Conservation (phyloP, 2,888 invertebrate genomes). For the Heterodera filipjevi region DNA sequence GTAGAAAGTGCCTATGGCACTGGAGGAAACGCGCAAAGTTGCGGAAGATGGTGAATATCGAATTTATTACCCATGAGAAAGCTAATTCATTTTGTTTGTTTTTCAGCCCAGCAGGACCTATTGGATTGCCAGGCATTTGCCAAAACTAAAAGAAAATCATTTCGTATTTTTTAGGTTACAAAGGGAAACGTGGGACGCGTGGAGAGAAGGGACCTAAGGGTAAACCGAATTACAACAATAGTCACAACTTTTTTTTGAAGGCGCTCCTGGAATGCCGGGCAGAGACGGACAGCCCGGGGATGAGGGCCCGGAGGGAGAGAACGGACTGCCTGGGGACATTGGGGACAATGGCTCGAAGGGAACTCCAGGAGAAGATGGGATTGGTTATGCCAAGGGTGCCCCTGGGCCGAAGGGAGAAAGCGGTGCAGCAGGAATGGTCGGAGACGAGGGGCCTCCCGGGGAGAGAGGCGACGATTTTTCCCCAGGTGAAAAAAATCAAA, state of each 20-base stretch:
- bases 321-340: conserved; percentile 10
- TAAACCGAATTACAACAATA: conserved; percentile 18
- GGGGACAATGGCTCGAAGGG: conserved; percentile 26
- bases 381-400: conserved; percentile 17
- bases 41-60: conserved; percentile 1
- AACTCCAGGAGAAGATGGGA: conserved; percentile 26
- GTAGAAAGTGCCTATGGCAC: background rate
- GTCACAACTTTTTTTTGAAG: background rate
- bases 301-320: conserved; percentile 17
- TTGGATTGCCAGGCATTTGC: conserved; percentile 43
- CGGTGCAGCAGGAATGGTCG: conserved; percentile 28
- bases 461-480: conserved; percentile 58
- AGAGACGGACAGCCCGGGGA: conserved; percentile 19
- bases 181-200: conserved; percentile 57
- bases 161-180: conserved; percentile 26
- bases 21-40: background rate
- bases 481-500: conserved; percentile 15
- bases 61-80: too few relatives aligned
- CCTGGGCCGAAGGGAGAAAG: conserved; percentile 22
- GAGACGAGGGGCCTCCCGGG: conserved; percentile 51
- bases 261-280: conserved; percentile 17
- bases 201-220: conserved; percentile 58
- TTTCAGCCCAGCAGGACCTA: conserved; percentile 51
- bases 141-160: background rate
- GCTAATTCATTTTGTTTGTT: background rate